Base-by-base conservation (phyloP, 2,797 vertebrate species). In the Antrozous pallidus region DNA sequence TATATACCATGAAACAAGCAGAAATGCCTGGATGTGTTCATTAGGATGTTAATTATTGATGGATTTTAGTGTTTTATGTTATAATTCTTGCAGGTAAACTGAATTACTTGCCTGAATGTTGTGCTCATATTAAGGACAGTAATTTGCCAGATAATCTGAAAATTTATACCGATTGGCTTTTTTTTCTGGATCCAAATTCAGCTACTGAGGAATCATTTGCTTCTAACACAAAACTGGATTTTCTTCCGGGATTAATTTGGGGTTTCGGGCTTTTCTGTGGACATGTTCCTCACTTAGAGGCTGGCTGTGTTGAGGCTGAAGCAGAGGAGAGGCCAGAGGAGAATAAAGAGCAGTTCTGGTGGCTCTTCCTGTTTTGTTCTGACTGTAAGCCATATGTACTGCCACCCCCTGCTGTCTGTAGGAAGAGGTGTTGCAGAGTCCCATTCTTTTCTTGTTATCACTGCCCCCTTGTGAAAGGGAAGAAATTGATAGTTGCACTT, bases 381-480 rank as follows among this genome's bases (percentile, higher is more conserved):
- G 87, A 95, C 93, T 96, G 69, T 93, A 96, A 97, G 94, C 94
- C 94, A 73, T 96, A 96, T 94, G 95, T 95, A 93, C 96, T 97
- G 96, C 94, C 96, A 97, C 96, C 96, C 97, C 95, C 97, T 97
- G 90, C 96, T 96, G 95, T 97, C 96, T 96, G 96, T 86, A 96
- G 85, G 82, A 97, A 97, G 96, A 97, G 96, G 95, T 96, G 95
- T 94, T 94, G 75, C 95, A 92, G 87, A 96, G 78, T 47, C 77
- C 73, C 45, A 69, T 90, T 97, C 94, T 97, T 96, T 95, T 93
- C 97, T 97, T 97, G 96, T 95, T 97, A 92, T 97, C 96, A 97
- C 96, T 97, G 97, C 97, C 97, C 97, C 96, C 97, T 97, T 95
- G 97, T 97, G 96, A 96, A 96, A 97, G 96, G 95, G 97, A 97